These are phyloP conservation scores for Tachystola acroxantha DNA, from an alignment of 2,888 invertebrate genomes.

Conservation along the genomic window DNA sequence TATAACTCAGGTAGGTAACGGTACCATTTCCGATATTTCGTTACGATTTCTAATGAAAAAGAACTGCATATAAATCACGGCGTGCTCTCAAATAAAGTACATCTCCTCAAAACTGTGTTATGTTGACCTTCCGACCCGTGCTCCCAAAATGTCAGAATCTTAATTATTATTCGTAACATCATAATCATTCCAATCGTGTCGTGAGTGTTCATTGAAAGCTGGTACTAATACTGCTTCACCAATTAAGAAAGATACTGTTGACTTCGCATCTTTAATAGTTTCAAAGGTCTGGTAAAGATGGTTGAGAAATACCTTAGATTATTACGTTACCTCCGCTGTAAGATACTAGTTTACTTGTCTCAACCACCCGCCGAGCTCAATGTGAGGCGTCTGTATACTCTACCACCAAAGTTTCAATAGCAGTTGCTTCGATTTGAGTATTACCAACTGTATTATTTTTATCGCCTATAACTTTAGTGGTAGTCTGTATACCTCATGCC, in stretches of 20 bases:
- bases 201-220: constrained; percentile 66
- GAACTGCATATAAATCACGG: not conserved
- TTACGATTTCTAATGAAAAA: not conserved
- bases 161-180: constrained; percentile 71
- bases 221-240: constrained; percentile 44
- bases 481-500: constrained; percentile 54
- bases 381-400: constrained; percentile 63
- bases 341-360: constrained; percentile 68
- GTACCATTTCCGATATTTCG: constrained; percentile 7
- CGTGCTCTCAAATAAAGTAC: constrained; percentile 9
- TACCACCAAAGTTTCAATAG: constrained; percentile 36
- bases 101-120: constrained; percentile 4
- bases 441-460: constrained; percentile 21
- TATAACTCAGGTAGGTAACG: constrained; percentile 3
- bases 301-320: constrained; percentile 58
- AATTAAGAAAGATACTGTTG: constrained; percentile 31
- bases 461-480: constrained; percentile 28
- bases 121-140: constrained; percentile 34
- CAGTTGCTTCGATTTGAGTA: constrained; percentile 4
- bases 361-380: constrained; percentile 70
- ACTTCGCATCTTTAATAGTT: constrained; percentile 15
- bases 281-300: constrained; percentile 47
- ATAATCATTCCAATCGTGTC: constrained; percentile 69
- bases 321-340: constrained; percentile 65
- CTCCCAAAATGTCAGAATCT: constrained; percentile 64